Conservation (phyloP, 1,140 invertebrate genomes). For the Micrasema longulum region DNA sequence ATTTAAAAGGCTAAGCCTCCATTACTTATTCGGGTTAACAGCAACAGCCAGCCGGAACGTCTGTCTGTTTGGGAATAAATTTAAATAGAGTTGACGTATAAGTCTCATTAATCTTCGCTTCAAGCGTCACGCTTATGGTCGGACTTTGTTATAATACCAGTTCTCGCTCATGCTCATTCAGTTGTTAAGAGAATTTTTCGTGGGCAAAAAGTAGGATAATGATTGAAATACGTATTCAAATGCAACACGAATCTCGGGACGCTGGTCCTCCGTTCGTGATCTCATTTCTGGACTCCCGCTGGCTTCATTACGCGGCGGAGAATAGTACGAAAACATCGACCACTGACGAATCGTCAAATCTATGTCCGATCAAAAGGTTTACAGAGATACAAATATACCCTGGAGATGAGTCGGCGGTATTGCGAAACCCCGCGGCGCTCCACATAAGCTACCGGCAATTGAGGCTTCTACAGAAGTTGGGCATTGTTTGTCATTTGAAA, state of each 20-base stretch:
- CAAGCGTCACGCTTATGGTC: conserved; percentile 20
- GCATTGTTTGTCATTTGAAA: neutral
- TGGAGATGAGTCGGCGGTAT: conserved; percentile 24
- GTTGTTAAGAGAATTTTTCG: conserved; percentile 30
- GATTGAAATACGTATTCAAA: conserved; percentile 47
- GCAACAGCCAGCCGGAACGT: conserved; percentile 30
- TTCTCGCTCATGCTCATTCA: conserved; percentile 29
- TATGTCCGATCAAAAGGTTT: conserved; percentile 27
- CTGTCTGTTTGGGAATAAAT: conserved; percentile 49
- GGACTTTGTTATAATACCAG: conserved; percentile 1
- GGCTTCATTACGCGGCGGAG: conserved; percentile 36
- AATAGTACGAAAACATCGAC: conserved; percentile 26
- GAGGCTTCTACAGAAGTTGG: conserved; percentile 2
- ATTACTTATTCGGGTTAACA: conserved; percentile 43
- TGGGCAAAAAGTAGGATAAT: conserved; percentile 43
- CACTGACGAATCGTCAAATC: conserved; percentile 36
- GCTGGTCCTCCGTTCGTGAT: conserved; percentile 41
- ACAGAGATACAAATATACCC: conserved; percentile 25
- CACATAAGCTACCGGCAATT: conserved; percentile 22
- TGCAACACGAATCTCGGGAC: conserved; percentile 30
- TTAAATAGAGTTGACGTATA: conserved; percentile 52
- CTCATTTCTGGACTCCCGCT: conserved; percentile 48
- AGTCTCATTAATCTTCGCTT: conserved; percentile 49
- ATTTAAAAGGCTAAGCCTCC: conserved; percentile 45
- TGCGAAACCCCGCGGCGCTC: conserved; percentile 17